Evolutionary conservation across 64 coral and sea anemone species (phyloP).

Genomic region (Pocillopora damicornis): DNA sequence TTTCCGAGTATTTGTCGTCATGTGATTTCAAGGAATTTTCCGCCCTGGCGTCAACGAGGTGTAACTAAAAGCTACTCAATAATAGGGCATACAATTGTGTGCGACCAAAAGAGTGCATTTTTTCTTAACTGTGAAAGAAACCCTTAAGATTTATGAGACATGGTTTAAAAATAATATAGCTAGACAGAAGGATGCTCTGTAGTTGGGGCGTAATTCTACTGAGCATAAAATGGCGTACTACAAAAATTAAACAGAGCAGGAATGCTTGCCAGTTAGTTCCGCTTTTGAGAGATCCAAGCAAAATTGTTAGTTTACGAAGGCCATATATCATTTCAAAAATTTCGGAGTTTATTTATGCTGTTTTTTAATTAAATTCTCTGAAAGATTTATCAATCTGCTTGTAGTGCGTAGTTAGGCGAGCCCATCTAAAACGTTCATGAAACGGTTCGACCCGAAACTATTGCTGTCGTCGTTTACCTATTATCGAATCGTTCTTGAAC

Average conservation of each 20-base stretch:
- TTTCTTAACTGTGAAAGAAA: background rate
- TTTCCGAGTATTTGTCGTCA: too few species aligned
- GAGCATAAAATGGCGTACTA: background rate
- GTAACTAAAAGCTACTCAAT: too few species aligned
- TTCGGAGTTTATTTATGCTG: background rate
- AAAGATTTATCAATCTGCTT: background rate
- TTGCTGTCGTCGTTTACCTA: background rate
- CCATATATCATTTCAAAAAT: background rate
- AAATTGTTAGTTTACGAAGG: background rate
- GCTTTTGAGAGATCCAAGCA: background rate
- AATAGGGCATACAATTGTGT: too few species aligned
- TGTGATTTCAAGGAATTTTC: too few species aligned
- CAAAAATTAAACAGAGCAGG: background rate
- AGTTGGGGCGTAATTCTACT: background rate
- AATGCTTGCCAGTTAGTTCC: background rate
- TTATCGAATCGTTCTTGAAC: background rate
- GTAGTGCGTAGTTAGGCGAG: background rate
- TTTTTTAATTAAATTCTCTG: background rate
- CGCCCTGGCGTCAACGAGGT: too few species aligned
- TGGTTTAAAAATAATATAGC: background rate
- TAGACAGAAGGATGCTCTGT: background rate
- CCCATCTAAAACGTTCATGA: background rate
- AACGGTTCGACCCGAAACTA: background rate
- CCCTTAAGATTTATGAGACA: too few species aligned
- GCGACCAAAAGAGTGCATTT: background rate